A percentile compares a stretch with the other conserved stretches of the same genome.
These are phyloP conservation scores for Drosophila neutralis DNA, from an alignment of 2,888 invertebrate species.

Conservation along the genomic window DNA sequence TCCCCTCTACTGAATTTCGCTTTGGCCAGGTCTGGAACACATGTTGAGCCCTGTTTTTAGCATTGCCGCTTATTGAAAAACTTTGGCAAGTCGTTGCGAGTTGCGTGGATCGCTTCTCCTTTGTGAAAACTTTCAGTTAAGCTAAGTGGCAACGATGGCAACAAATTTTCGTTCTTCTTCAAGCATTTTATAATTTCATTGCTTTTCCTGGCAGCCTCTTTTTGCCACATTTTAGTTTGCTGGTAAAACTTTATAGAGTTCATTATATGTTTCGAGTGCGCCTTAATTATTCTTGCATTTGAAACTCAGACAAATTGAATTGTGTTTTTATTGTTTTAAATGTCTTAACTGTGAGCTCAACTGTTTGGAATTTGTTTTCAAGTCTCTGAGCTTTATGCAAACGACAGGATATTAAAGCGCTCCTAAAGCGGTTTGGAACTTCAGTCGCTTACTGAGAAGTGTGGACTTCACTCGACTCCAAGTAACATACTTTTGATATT, in stretches of 20 bases:
- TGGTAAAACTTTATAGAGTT: constrained; percentile 53
- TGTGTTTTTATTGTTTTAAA: constrained; percentile 30
- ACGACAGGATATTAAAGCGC: constrained; percentile 3
- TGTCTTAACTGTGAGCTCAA: constrained; percentile 15
- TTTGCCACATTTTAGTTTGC: constrained; percentile 38
- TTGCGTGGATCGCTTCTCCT: constrained; percentile 25
- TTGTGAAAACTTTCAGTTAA: constrained; percentile 43
- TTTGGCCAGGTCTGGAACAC: constrained; percentile 32
- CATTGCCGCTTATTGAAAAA: constrained; percentile 56
- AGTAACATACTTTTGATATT: neutral
- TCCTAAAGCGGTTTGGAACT: neutral
- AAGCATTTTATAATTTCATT: constrained; percentile 50
- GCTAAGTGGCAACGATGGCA: constrained; percentile 25
- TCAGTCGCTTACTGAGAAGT: neutral
- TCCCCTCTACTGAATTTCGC: neutral
- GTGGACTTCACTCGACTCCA: neutral
- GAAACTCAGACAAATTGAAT: constrained; percentile 36
- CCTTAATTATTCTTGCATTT: constrained; percentile 50
- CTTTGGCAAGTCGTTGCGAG: constrained; percentile 39
- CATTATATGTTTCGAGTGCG: constrained; percentile 41
- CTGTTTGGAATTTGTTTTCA: constrained; percentile 21
- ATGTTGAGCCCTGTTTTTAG: constrained; percentile 54
- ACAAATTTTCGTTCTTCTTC: constrained; percentile 33
- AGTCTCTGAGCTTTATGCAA: constrained; percentile 25
- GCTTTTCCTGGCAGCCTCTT: constrained; percentile 13